Evolutionary conservation across 2,888 invertebrate genomes (phyloP).

Genomic region (Andrena chrysosceles): DNA sequence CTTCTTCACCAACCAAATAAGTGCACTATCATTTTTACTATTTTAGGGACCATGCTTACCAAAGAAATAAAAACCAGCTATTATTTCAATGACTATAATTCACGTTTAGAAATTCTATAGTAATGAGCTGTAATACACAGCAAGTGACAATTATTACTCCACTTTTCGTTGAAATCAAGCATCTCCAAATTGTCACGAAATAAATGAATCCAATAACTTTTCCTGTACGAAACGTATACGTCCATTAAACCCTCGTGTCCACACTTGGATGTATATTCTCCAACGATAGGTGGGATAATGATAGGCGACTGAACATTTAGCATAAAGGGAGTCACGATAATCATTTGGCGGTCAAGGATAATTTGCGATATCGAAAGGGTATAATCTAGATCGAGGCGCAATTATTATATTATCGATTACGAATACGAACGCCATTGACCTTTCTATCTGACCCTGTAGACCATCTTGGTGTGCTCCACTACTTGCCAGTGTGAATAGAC

Average conservation of each 20-base stretch:
- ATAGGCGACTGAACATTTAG: background rate
- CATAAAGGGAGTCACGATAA: background rate
- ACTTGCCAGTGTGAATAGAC: background rate
- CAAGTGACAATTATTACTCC: background rate
- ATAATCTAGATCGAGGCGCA: constrained; percentile 44
- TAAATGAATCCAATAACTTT: too few species aligned
- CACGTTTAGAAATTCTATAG: too few species aligned
- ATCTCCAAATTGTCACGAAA: background rate
- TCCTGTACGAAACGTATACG: too few species aligned
- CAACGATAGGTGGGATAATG: background rate
- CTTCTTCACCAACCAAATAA: too few species aligned
- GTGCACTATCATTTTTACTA: too few species aligned
- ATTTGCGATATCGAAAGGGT: constrained; percentile 3
- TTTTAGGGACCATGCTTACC: too few species aligned
- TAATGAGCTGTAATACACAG: too few species aligned
- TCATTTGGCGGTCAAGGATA: constrained; percentile 4
- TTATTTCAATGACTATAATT: too few species aligned
- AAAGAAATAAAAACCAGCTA: too few species aligned
- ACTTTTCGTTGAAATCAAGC: background rate
- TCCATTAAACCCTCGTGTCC: background rate
- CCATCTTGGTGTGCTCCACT: constrained; percentile 1
- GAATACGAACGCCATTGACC: constrained; percentile 57
- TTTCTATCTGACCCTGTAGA: constrained; percentile 37
- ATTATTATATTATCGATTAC: constrained; percentile 58
- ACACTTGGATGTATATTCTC: background rate